Evolutionary conservation across 2,797 vertebrate genomes (phyloP).

Genomic region (Eleutherodactylus coqui): DNA sequence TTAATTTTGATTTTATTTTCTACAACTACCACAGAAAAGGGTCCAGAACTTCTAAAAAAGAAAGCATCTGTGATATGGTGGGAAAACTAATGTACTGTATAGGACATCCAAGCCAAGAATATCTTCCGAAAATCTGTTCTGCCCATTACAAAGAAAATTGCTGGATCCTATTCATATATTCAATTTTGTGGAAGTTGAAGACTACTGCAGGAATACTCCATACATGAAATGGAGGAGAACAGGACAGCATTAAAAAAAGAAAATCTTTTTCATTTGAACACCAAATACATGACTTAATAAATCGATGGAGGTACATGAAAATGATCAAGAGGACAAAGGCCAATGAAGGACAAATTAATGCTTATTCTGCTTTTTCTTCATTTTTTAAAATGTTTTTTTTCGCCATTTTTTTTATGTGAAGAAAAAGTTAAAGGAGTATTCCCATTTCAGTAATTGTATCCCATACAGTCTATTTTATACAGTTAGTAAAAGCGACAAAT

Average conservation of each 20-base stretch:
- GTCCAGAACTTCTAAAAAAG: neutral
- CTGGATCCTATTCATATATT: neutral
- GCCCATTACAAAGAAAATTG: neutral
- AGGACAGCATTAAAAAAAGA: neutral
- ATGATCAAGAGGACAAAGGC: neutral
- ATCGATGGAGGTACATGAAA: neutral
- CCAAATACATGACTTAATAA: no score
- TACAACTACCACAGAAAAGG: neutral
- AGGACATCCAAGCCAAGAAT: neutral
- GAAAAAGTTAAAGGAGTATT: no score
- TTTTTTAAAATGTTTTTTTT: no score
- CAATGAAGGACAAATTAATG: neutral
- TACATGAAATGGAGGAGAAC: neutral
- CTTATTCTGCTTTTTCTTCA: no score
- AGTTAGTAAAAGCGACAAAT: no score
- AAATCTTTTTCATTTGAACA: neutral
- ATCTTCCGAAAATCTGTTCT: neutral
- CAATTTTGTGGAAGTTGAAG: neutral
- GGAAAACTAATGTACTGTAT: neutral
- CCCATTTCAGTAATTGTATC: no score
- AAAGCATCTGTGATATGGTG: neutral
- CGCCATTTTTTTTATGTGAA: no score
- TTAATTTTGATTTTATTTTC: neutral
- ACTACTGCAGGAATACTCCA: neutral
- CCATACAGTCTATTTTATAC: no score